Base-by-base conservation (phyloP, 2,113 vertebrate species). In the Macquaria australasica region DNA sequence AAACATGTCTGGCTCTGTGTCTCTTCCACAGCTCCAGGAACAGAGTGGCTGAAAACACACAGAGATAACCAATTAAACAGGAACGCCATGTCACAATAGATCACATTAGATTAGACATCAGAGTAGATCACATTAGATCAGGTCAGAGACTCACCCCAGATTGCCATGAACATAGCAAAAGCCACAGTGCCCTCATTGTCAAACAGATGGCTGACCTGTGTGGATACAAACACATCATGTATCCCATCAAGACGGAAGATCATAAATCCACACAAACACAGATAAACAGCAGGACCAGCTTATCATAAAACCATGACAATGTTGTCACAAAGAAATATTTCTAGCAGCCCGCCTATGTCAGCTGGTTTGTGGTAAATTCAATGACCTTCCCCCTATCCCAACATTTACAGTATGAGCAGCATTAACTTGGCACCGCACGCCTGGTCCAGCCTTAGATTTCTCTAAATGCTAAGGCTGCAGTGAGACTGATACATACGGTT, bases 21-120 rank as follows among this genome's bases (percentile, higher is more conserved):
- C 98, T 94, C 92, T 98, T 99, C 98, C 98, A 99, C 58, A 99
- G 48, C 94, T 98, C 98, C 91, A 99, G 94, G 89, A 99, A 99
- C 56, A 98, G 88, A 0, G 98, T 99, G 85, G 98, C 98, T 99
- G 86, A 5, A 73, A 79, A 37, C 58, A 81, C 6, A 72, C 56
- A 79, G 3, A 23, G 4, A 20, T 10, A 58, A 18, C 1, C 15
- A 45, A 68, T 16, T 56, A 51, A 20, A 75, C 21, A 62, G 18
- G 11, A 4, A 41, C 5, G 23, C 9, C 15, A 45, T 16, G 8
- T 14, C 50, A 45, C 20, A 56, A 5, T 0, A 8, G 0, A 39
- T 55, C 1, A 51, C 15, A 10, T 48, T 25, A 48, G 9, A 69
- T 53, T 53, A 60, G 12, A 55, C 1, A 10, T 53, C 6, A 37